Conservation (phyloP, 1,140 invertebrate genomes). For the Amphibalanus amphitrite region DNA sequence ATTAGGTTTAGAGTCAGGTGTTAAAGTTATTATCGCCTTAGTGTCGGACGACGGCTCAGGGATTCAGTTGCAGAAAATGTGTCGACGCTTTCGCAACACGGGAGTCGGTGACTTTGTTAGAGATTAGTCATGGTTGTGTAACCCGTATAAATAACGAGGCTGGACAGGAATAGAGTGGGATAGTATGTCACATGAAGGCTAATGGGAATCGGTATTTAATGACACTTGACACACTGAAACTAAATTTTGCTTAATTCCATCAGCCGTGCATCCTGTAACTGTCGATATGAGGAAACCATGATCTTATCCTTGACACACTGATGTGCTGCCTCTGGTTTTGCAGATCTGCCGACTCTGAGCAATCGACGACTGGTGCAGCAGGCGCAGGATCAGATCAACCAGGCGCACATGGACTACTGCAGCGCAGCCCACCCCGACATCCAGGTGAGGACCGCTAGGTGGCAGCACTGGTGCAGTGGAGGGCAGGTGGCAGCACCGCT, state of each 20-base stretch:
- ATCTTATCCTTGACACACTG: not conserved
- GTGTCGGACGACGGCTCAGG: not conserved
- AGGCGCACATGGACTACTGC: no score
- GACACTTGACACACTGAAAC: conserved; percentile 6
- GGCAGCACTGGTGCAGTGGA: no score
- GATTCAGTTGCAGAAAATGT: not conserved
- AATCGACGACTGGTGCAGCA: conserved; percentile 79
- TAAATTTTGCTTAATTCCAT: conserved; percentile 14
- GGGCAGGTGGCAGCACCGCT: no score
- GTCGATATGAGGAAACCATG: not conserved
- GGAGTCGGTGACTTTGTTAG: not conserved
- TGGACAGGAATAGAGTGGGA: no score
- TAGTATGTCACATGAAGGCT: no score
- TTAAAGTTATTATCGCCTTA: conserved; percentile 2
- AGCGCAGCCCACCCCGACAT: no score
- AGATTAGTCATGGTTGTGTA: no score
- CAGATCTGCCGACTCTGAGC: conserved; percentile 73
- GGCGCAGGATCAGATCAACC: conserved; percentile 70
- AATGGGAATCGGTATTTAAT: no score
- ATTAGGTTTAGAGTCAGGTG: not conserved
- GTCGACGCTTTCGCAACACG: not conserved
- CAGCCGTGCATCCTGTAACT: not conserved
- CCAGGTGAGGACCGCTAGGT: no score
- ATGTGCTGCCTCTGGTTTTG: conserved; percentile 21
- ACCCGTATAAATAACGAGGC: no score